These are phyloP conservation scores for Chrysogorgia sp. DNA, from an alignment of 92 coral and sea anemone genomes.

Conservation along the genomic window DNA sequence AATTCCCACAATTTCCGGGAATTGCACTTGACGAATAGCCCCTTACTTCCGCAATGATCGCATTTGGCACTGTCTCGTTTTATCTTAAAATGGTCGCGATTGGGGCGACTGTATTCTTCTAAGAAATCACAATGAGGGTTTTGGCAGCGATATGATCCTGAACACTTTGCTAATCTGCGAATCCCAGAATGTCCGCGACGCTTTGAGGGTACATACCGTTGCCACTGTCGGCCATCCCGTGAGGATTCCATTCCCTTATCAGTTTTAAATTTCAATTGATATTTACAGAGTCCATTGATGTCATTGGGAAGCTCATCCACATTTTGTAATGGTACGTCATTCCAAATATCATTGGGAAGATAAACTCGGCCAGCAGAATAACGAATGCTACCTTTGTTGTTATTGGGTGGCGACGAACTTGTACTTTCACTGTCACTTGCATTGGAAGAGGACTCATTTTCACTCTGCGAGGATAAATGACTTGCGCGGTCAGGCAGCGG, in stretches of 20 bases:
- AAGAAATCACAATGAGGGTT: conserved; percentile 35
- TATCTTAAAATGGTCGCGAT: conserved; percentile 37
- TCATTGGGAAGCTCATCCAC: conserved; percentile 4
- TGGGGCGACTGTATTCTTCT: conserved; percentile 8
- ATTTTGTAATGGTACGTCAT: conserved; percentile 5
- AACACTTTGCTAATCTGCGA: conserved; percentile 44
- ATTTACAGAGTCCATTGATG: conserved; percentile 4
- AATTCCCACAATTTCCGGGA: conserved; percentile 42
- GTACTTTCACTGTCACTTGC: background rate
- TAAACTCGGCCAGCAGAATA: conserved; percentile 15
- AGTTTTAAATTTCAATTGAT: background rate
- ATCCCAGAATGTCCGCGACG: conserved; percentile 39
- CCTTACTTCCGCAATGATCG: background rate
- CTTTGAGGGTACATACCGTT: conserved; percentile 42
- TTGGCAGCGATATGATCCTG: conserved; percentile 36
- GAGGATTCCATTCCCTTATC: conserved; percentile 13
- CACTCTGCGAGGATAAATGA: background rate
- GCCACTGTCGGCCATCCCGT: conserved; percentile 38
- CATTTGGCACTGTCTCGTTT: background rate
- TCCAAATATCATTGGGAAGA: background rate
- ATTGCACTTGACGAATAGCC: background rate
- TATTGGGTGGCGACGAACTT: background rate
- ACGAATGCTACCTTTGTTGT: background rate
- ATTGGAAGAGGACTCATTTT: background rate
- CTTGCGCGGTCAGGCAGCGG: background rate